Base-by-base conservation (phyloP, 2,888 invertebrate genomes). In the Melanchra persicariae region DNA sequence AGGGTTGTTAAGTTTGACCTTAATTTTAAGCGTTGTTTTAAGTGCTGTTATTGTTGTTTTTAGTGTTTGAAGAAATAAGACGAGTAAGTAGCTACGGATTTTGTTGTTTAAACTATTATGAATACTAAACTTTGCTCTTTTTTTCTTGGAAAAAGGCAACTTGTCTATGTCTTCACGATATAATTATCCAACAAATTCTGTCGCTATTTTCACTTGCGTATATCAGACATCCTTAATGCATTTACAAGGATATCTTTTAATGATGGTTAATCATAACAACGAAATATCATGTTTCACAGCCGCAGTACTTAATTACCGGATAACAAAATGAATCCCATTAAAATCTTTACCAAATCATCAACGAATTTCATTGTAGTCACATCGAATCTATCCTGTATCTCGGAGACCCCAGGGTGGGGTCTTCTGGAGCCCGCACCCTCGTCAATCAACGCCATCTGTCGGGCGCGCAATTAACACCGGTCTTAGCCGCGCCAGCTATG, bases 371-470 rank as follows among this genome's bases (percentile, higher is more conserved):
- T 65, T 71, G 22, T 22, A 64, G 71, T 65, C 40, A 26, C 77
- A 30, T 40, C 8, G 34, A 10, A 40, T 58, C n/a, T 26, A 12
- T 24, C 34, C 57, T 22, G 52, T 70, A 40, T 47, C 58, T 54
- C 24, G 0, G 40, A 69, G 37, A n/a, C 12, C 30, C 22, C 26
- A 26, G 17, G 10, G 1, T 9, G 43, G 74, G 59, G 71, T 57
- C 63, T 55, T 22, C 24, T 22, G 34, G 69, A 40, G 22, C 68
- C 72, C 49, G 64, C 65, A 84, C 86, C 86, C 85, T 82, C 77
- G 85, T 86, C 86, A 84, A 84, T 85, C 86, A 77, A 63, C 82
- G 86, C 84, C 84, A 82, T 82, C 85, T 80, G 74, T 84, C 84
- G 57, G 71, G 61, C 30, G 59, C 66, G 77, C 82, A 85, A 85